Percentiles rank a stretch among this genome's conserved stretches.
phyloP scores from a whole-genome alignment of 2,113 vertebrate species.

The Daboia siamensis region DNA sequence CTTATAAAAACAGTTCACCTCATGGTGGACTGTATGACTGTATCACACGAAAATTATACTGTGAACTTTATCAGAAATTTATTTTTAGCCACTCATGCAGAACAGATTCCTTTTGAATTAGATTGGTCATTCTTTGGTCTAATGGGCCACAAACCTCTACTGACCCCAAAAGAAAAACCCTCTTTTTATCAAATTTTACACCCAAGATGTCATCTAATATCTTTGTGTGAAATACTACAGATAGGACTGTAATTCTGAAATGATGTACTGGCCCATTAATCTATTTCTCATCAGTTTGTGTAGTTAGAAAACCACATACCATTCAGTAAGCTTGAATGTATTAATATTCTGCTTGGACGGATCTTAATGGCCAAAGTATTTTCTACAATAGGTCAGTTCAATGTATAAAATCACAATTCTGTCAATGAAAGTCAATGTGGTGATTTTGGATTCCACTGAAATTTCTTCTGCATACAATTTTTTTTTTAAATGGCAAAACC shows the following conservation, averaged over 20 bases:
- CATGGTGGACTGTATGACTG: neutral
- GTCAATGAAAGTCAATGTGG: neutral
- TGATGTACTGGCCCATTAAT: neutral
- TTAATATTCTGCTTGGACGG: slow-evolving; percentile 28
- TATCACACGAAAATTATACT: slow-evolving; percentile 27
- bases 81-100: slow-evolving; percentile 7
- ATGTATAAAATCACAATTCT: slow-evolving; percentile 45
- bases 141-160: slow-evolving; percentile 19
- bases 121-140: slow-evolving; percentile 14
- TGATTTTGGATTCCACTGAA: slow-evolving; percentile 16
- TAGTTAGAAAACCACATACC: neutral
- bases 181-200: slow-evolving; percentile 13
- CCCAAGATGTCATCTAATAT: slow-evolving; percentile 31
- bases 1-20: slow-evolving; percentile 11
- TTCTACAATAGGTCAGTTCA: slow-evolving; percentile 19
- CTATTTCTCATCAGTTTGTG: slow-evolving; percentile 14
- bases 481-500: neutral
- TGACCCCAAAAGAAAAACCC: slow-evolving; percentile 17
- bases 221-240: slow-evolving; percentile 14
- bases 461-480: neutral
- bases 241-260: slow-evolving; percentile 28
- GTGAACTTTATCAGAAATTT: slow-evolving; percentile 15
- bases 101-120: slow-evolving; percentile 4
- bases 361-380: slow-evolving; percentile 22
- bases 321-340: slow-evolving; percentile 28